Percentiles rank a stretch among this genome's conserved stretches.
Evolutionary conservation across 2,888 invertebrate species (phyloP).

Genomic region (Drosophila robusta): DNA sequence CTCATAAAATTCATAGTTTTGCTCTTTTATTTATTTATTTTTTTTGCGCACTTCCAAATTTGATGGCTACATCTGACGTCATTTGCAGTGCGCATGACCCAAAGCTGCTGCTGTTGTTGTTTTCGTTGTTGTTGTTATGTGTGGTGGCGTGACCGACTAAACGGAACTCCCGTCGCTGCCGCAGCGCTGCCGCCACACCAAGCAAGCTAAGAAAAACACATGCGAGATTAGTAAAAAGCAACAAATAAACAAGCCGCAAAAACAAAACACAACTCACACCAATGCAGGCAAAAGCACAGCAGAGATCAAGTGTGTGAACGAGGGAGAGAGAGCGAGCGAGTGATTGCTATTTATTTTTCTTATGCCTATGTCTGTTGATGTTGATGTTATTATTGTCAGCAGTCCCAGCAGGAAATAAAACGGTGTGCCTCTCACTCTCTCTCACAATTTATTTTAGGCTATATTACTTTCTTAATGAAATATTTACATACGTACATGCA

Average conservation of each 20-base stretch:
- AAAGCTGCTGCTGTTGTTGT: conserved; percentile 38
- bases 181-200: conserved; percentile 38
- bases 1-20: conserved; percentile 62
- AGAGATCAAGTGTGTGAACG: conserved; percentile 3
- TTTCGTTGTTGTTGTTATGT: conserved; percentile 33
- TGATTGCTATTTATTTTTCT: conserved; percentile 28
- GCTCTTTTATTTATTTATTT: conserved; percentile 27
- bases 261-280: conserved; percentile 45
- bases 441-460: conserved; percentile 25
- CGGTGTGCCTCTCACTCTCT: conserved; percentile 11
- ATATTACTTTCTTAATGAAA: conserved; percentile 29
- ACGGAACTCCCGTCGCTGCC: conserved; percentile 68
- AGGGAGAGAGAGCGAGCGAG: conserved; percentile 8
- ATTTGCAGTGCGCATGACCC: conserved; percentile 75
- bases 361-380: conserved; percentile 33
- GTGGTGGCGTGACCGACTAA: conserved; percentile 77
- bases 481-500: conserved; percentile 23
- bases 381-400: conserved; percentile 39
- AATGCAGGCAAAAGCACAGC: conserved; percentile 8
- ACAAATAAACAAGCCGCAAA: conserved; percentile 57
- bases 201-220: conserved; percentile 41
- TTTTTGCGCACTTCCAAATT: conserved; percentile 80
- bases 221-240: conserved; percentile 57
- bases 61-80: conserved; percentile 74
- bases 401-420: conserved; percentile 53